phyloP scores from a whole-genome alignment of 1,140 invertebrate species.

The Paracyclopina nana region DNA sequence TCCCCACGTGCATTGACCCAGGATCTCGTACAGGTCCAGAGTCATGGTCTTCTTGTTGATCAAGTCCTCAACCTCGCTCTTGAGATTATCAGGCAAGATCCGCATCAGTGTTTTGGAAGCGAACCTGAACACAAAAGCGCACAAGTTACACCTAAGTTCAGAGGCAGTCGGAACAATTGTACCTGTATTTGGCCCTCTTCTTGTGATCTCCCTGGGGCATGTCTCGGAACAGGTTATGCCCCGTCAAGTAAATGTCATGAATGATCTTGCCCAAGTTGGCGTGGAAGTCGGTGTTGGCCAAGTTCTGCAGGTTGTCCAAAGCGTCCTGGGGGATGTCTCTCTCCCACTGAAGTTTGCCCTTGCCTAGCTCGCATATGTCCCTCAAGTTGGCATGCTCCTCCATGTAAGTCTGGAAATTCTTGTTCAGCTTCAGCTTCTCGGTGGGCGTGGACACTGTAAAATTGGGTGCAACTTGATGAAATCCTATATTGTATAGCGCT shows the following conservation, averaged over 20 bases:
- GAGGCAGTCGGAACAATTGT: too few relatives aligned
- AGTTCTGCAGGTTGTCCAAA: constrained; percentile 14
- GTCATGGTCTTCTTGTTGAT: constrained; percentile 17
- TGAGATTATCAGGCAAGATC: constrained; percentile 9
- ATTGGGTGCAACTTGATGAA: too few relatives aligned
- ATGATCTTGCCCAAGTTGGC: constrained; percentile 17
- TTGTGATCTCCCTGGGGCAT: constrained; percentile 17
- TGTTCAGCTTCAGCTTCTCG: constrained; percentile 13
- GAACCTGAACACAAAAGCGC: too few relatives aligned
- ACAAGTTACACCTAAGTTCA: too few relatives aligned
- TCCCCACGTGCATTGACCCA: constrained; percentile 17
- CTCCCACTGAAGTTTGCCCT: constrained; percentile 16
- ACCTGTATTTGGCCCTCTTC: constrained; percentile 17
- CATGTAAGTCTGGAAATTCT: constrained; percentile 11
- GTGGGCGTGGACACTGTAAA: constrained; percentile 14
- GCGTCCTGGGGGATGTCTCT: constrained; percentile 16
- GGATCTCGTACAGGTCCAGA: constrained; percentile 16
- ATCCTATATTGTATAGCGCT: too few relatives aligned
- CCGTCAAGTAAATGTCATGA: constrained; percentile 17
- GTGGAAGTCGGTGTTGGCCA: constrained; percentile 16
- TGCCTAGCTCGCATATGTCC: constrained; percentile 11
- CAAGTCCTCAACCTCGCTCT: constrained; percentile 12
- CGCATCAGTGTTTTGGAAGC: constrained; percentile 17
- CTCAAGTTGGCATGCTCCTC: constrained; percentile 13
- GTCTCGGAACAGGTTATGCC: constrained; percentile 15